Base-by-base conservation (phyloP, 2,888 invertebrate genomes). In the Protonemura montana region DNA sequence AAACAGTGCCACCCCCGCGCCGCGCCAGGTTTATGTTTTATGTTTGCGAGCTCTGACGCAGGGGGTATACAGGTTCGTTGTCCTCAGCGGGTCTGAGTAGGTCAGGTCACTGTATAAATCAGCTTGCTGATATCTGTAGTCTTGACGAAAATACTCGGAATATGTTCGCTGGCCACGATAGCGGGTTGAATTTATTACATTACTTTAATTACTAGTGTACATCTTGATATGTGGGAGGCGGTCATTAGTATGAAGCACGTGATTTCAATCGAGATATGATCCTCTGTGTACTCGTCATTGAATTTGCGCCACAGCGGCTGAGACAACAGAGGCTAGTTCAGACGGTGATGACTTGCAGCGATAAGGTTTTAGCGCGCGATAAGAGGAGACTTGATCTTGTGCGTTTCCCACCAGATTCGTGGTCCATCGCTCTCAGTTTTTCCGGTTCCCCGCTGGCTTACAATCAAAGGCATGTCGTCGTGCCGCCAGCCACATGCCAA, bases 81-180 rank as follows among this genome's bases (percentile, higher is more conserved):
- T 0, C 59, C 84, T 28, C 84, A 84, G 41, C n/a, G 2, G 3
- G 26, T 27, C 59, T 59, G 26, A 84, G 84, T 84, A 84, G 84
- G 84, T 84, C 84, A 84, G 76, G 84, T 59, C 76, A 76, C 59
- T 28, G 81, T 30, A 30, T 81, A 81, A 81, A 27, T 21, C 21
- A 25, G 78, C 10, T 30, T 16, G 81, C 28, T 28, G 81, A 81
- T 81, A 30, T 7, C 30, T 35, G 10, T 3, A 35, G 35, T 35
- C 35, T 3, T 30, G 30, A 29, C 81, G 81, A 81, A 59, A 59
- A 59, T 59, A 59, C 59, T 21, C 1, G 59, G 59, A 59, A 21
- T 59, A 59, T 59, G 59, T 3, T 59, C 59, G 59, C 16, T 21
- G 59, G 21, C 13, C 1, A 21, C 59, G 59, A 59, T 59, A 59